These are phyloP conservation scores for Thomomys bottae DNA, from an alignment of 2,113 vertebrate genomes.

Conservation along the genomic window DNA sequence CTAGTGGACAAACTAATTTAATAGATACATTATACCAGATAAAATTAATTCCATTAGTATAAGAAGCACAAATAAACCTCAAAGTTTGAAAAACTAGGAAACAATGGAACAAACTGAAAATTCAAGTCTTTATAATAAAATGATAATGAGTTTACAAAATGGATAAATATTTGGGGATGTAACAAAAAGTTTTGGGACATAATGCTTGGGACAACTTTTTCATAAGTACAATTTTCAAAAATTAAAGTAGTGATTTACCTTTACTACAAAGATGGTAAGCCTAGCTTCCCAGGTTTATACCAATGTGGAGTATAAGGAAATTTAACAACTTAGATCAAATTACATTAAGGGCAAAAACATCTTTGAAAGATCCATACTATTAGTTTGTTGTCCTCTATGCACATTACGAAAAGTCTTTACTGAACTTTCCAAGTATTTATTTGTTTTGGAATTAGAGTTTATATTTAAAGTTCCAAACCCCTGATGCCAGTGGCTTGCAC, in stretches of 20 bases:
- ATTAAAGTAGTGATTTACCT: conserved; percentile 3
- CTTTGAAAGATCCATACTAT: not conserved
- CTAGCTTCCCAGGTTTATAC: not conserved
- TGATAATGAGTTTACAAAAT: not conserved
- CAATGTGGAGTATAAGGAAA: not conserved
- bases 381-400: conserved; percentile 18
- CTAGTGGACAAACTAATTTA: not conserved
- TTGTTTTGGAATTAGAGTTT: conserved; percentile 28
- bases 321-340: conserved; percentile 43
- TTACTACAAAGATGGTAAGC: conserved; percentile 16
- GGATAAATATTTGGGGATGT: not conserved
- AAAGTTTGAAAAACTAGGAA: conserved; percentile 3
- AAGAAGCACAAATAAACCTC: conserved; percentile 35
- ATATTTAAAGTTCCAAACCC: conserved; percentile 12
- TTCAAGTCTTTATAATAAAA: conserved; percentile 29
- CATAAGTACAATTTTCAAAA: conserved; percentile 34
- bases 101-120: not conserved
- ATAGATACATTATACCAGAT: not conserved
- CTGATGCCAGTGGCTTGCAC: too few species aligned
- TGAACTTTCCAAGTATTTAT: conserved; percentile 28
- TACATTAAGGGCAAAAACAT: not conserved
- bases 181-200: not conserved
- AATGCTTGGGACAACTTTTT: not conserved
- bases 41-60: conserved; percentile 26
- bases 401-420: not conserved